These are phyloP conservation scores for Acanthurus leucopareius DNA, from an alignment of 2,797 vertebrate species.

Conservation along the genomic window DNA sequence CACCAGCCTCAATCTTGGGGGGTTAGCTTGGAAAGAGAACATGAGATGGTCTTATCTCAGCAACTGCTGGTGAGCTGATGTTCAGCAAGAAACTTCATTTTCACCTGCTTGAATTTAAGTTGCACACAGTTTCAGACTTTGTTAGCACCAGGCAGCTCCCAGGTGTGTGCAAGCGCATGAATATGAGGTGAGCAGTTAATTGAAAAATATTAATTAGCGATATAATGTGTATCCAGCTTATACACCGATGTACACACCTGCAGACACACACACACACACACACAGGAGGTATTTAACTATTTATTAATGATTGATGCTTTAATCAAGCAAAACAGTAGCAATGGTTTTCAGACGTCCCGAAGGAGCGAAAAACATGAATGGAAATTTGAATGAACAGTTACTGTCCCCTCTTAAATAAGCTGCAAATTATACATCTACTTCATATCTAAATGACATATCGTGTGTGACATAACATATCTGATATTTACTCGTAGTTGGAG, in stretches of 20 bases:
- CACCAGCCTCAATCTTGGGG: conserved; percentile 19
- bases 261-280: background rate
- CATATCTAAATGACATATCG: background rate
- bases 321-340: conserved; percentile 7
- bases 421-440: background rate
- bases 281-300: conserved; percentile 26
- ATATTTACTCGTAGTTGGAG: background rate
- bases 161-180: conserved; percentile 27
- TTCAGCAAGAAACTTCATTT: conserved; percentile 49
- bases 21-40: conserved; percentile 30
- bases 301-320: background rate
- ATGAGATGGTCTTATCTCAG: conserved; percentile 47
- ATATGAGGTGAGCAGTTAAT: conserved; percentile 40
- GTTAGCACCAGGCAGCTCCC: conserved; percentile 18
- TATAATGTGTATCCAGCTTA: conserved; percentile 1
- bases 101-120: conserved; percentile 56
- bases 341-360: background rate
- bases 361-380: background rate
- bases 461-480: background rate
- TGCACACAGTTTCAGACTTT: conserved; percentile 26
- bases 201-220: conserved; percentile 44
- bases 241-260: conserved; percentile 14
- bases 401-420: background rate
- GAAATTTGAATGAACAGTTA: conserved; percentile 9
- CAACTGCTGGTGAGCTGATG: conserved; percentile 41